Base-by-base conservation (phyloP, 2,888 invertebrate species). In the Sturmia bella region DNA sequence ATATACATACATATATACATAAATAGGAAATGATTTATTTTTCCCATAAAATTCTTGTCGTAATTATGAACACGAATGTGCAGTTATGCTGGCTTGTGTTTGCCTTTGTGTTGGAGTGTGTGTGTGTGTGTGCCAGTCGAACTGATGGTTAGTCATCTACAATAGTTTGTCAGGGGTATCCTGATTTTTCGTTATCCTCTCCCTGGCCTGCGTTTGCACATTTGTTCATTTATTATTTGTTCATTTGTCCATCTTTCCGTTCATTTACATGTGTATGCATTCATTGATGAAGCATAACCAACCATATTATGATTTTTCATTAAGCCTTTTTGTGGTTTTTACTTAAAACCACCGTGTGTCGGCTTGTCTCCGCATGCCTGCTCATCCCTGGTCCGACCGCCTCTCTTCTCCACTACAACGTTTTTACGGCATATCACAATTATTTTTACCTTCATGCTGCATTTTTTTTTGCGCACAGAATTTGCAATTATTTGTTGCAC, bases 231-330 rank as follows among this genome's bases (percentile, higher is more conserved):
- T 27, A 32, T 21, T 64, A 11, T 56, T 45, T 57, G 41, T 61
- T 52, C 61, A 73, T 27, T 43, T 52, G 52, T 56, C 59, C 68
- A 32, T 43, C 17, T 37, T 56, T 57, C 50, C 56, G 41, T 52
- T 63, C 41, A 32, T 43, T 52, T 32, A 45, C 61, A 39, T 12
- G 19, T 72, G 43, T 48, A 32, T 43, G 19, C 43, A 41, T 24
- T 69, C 43, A 74, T 50, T 78, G 74, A 59, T 74, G 77, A 74
- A 75, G 78, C 66, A 74, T 78, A 78, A 78, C 57, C 78, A 82
- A 78, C 74, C 74, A 45, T 82, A 78, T 82, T 82, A 82, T 82
- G 74, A 82, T 82, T 70, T 76, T 82, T 82, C 78, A 82, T 82
- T 78, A 82, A 82, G 78, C 69, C 70, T 70, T 78, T 77, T 75